phyloP scores from a whole-genome alignment of 2,113 vertebrate genomes.

The Cinclus cinclus region DNA sequence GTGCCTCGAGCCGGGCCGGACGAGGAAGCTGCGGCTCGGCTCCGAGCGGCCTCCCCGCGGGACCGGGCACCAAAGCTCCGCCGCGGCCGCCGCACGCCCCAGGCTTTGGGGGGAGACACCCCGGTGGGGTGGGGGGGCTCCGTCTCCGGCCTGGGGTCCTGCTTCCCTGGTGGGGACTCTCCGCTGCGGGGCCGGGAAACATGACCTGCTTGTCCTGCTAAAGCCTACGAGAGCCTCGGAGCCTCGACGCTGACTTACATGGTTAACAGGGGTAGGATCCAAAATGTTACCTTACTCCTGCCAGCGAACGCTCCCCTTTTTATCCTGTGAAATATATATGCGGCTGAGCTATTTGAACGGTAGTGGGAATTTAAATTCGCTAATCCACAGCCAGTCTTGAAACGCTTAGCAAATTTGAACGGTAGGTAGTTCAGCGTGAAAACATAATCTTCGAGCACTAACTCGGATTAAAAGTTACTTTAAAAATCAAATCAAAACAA shows the following conservation, averaged over 20 bases:
- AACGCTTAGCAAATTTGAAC: slow-evolving; percentile 18
- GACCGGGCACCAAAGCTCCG: not conserved
- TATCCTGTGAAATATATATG: slow-evolving; percentile 10
- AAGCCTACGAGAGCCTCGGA: not conserved
- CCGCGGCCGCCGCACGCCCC: not conserved
- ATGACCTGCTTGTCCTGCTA: not conserved
- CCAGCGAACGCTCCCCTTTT: not conserved
- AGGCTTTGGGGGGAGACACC: no score
- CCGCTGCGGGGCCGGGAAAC: not conserved
- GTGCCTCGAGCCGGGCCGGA: not conserved
- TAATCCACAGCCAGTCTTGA: slow-evolving; percentile 1
- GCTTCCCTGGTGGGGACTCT: rapidly evolving
- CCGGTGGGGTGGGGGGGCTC: not conserved
- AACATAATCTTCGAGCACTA: not conserved
- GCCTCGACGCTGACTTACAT: not conserved
- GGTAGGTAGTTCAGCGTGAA: not conserved
- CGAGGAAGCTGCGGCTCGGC: no score
- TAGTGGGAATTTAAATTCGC: slow-evolving; percentile 35
- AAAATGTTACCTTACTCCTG: slow-evolving; percentile 35
- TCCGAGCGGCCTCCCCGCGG: not conserved
- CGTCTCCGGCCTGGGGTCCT: not conserved
- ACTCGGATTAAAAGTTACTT: not conserved
- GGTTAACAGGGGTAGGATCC: not conserved
- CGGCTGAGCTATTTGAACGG: slow-evolving; percentile 33
- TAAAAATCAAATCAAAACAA: not conserved